A percentile compares a stretch with the other conserved stretches of the same genome.
Evolutionary conservation across 92 coral and sea anemone genomes (phyloP).

Genomic region (Plumapathes pennacea): DNA sequence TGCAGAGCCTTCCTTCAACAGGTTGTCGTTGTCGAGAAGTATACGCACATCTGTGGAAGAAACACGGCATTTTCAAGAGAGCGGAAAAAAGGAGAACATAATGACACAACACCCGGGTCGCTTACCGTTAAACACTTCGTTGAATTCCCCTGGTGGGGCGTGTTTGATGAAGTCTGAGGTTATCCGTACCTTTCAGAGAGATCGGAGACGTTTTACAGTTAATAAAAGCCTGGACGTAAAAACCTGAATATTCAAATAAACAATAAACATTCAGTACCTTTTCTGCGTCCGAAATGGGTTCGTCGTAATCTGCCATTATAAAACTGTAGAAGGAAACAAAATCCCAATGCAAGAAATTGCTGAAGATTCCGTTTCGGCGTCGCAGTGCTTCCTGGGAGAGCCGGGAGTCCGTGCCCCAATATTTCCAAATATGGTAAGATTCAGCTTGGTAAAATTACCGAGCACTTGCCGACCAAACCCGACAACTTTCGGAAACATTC

Average conservation of each 20-base stretch:
- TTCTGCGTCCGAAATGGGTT: constrained; percentile 84
- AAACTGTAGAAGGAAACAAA: neutral
- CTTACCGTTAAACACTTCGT: constrained; percentile 99
- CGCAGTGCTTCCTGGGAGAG: constrained; percentile 63
- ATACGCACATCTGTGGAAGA: constrained; percentile 80
- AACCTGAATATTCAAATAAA: constrained; percentile 7
- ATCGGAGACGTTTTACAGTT: too few relatives aligned
- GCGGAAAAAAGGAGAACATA: neutral
- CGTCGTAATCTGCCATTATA: constrained; percentile 94
- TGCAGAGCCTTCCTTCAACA: constrained; percentile 89
- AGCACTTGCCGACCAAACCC: too few relatives aligned
- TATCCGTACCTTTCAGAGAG: constrained; percentile 97
- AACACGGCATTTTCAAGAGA: neutral
- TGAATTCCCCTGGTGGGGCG: constrained; percentile 99
- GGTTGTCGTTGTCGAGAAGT: constrained; percentile 76
- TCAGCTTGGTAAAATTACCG: too few relatives aligned
- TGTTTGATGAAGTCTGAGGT: constrained; percentile 99
- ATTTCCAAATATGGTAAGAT: constrained; percentile 16
- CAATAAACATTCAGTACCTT: constrained; percentile 59
- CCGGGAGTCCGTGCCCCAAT: constrained; percentile 13
- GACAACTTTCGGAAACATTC: too few relatives aligned
- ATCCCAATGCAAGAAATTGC: constrained; percentile 65
- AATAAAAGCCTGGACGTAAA: too few relatives aligned
- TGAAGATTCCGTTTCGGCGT: constrained; percentile 22
- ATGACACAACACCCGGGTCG: neutral